Evolutionary conservation across 2,888 invertebrate species (phyloP), one percentile per base, ranked within the genome.

Genomic region (Aromia moschata): DNA sequence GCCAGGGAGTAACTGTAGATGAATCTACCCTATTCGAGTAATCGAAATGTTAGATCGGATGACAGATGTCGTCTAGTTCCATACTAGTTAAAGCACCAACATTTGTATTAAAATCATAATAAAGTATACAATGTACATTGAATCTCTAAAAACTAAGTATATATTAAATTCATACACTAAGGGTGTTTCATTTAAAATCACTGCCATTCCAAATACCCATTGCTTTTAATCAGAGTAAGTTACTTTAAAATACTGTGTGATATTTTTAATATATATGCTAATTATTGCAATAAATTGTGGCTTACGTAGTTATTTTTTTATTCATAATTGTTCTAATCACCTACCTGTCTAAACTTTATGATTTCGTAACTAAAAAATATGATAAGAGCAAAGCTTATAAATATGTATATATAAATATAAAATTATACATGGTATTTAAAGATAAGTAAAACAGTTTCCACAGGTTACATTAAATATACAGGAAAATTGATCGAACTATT

Each of bases 51-150:
- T 67, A 67, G 67, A 67, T 57, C 56, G 9, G 58, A 61, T 67
- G 65, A 68, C 60, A 1, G n/a, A 40, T 46, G 64, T 75, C 69
- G 69, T 74, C 73, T 54, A 73, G 73, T 76, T 77, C 76, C 78
- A 74, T 76, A 73, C 74, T 79, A 79, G 75, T 75, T 52, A 74
- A 78, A 79, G 80, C 80, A 80, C 79, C 79, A 80, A 79, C 77
- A 77, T 79, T 80, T 80, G 79, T 80, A 79, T 75, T 67, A 73
- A 77, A 71, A 67, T 62, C 56, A 65, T 61, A 69, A 68, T 73
- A 62, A 73, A 68, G 68, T 75, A 72, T 75, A 76, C 73, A 74
- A 74, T 76, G 75, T 76, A 76, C 74, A 76, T 76, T 76, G 70
- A 74, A 74, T 75, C 72, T 75, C 71, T 74, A 74, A 73, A 71